Percentiles rank a stretch among this genome's conserved stretches.
Evolutionary conservation across 2,113 vertebrate species (phyloP).

Genomic region (Gallinago jamesoni): DNA sequence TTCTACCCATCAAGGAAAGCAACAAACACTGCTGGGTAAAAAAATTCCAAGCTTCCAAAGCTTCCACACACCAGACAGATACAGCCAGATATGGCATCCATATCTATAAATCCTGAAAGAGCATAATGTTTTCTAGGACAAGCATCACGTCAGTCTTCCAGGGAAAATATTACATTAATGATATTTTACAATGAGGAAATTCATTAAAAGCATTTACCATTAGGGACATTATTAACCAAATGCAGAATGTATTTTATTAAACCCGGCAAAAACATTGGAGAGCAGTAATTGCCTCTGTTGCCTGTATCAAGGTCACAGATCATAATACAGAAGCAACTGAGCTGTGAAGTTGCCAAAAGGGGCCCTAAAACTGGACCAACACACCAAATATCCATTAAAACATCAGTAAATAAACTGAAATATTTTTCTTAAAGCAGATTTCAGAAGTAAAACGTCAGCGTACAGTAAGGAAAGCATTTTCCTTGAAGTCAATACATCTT

Average conservation of each 20-base stretch:
- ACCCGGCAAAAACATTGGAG: background rate
- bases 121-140: background rate
- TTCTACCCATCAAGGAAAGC: background rate
- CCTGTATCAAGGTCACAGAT: background rate
- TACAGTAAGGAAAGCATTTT: background rate
- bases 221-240: background rate
- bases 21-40: background rate
- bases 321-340: background rate
- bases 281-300: background rate
- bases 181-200: background rate
- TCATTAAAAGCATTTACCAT: background rate
- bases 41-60: background rate
- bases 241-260: background rate
- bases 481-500: background rate
- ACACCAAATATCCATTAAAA: background rate
- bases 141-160: background rate
- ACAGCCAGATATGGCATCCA: background rate
- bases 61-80: background rate
- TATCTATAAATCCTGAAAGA: background rate
- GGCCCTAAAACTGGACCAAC: background rate
- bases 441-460: background rate
- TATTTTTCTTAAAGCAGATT: background rate
- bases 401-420: background rate
- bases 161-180: background rate
- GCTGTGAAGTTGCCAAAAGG: background rate